These are phyloP conservation scores for Halictus ligatus DNA, from an alignment of 2,888 invertebrate species.

Conservation along the genomic window DNA sequence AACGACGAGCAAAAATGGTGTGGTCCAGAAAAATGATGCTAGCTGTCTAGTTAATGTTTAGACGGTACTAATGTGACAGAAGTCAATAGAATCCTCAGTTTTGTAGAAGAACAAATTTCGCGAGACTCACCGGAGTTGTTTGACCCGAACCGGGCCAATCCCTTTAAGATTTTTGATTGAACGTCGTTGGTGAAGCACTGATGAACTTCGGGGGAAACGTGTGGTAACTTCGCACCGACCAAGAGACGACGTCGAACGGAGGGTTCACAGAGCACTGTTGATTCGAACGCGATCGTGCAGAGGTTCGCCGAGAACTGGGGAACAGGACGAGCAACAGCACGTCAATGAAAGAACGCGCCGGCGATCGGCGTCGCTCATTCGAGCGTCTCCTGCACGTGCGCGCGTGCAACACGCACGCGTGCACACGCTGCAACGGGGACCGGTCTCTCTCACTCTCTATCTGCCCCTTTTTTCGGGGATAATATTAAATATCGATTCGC, in stretches of 20 bases:
- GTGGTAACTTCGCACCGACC: neutral
- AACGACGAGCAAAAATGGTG: neutral
- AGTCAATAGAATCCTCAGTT: neutral
- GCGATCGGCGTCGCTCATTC: slow-evolving; percentile 37
- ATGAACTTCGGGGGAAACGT: neutral
- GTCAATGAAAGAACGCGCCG: slow-evolving; percentile 67
- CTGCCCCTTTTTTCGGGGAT: slow-evolving; percentile 5
- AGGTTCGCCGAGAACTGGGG: slow-evolving; percentile 54
- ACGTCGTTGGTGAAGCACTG: neutral
- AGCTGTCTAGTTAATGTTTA: too few species aligned
- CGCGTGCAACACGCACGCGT: slow-evolving; percentile 56
- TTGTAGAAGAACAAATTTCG: neutral
- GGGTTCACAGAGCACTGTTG: slow-evolving; percentile 12
- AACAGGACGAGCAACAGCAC: slow-evolving; percentile 30
- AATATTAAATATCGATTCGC: slow-evolving; percentile 24
- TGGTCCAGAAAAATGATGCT: neutral
- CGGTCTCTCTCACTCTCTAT: neutral
- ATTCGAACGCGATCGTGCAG: slow-evolving; percentile 25
- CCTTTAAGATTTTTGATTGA: neutral
- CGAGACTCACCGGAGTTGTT: slow-evolving; percentile 27
- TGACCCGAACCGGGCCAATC: neutral
- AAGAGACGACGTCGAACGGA: too few species aligned
- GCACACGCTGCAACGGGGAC: slow-evolving; percentile 8
- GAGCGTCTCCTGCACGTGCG: slow-evolving; percentile 50
- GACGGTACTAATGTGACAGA: neutral